These are phyloP conservation scores for Bathybates hornii DNA, from an alignment of 2,113 vertebrate genomes.

Conservation along the genomic window DNA sequence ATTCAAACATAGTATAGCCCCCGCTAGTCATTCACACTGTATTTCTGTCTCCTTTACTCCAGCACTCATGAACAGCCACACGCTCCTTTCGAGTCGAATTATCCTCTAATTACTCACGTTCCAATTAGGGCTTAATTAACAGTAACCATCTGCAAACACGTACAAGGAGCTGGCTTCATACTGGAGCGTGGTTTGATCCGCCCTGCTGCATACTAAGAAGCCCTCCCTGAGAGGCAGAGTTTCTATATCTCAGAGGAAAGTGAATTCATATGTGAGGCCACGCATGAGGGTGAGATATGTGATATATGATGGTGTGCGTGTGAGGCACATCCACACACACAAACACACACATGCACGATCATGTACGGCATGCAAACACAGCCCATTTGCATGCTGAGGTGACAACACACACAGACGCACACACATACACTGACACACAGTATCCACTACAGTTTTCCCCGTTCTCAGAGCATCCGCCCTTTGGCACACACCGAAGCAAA, in stretches of 20 bases:
- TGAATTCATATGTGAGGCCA: conserved; percentile 8
- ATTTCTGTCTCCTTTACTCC: neutral
- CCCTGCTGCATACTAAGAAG: conserved; percentile 37
- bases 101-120: conserved; percentile 71
- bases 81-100: conserved; percentile 52
- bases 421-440: neutral
- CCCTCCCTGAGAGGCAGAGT: neutral
- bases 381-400: conserved; percentile 38
- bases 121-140: conserved; percentile 69
- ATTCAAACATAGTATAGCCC: conserved; percentile 46
- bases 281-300: conserved; percentile 25
- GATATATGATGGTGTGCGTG: conserved; percentile 8
- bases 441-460: neutral
- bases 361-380: conserved; percentile 30
- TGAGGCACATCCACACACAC: neutral
- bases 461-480: neutral
- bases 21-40: conserved; percentile 5
- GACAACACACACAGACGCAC: conserved; percentile 18
- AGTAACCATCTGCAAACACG: conserved; percentile 63
- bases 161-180: neutral
- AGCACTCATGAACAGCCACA: conserved; percentile 28
- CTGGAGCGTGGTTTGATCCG: conserved; percentile 4
- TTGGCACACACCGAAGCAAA: conserved; percentile 39
- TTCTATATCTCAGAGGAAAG: conserved; percentile 11
- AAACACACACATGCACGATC: conserved; percentile 10